Evolutionary conservation across 2,113 vertebrate genomes (phyloP), one percentile per base, ranked within the genome.

Genomic region (Cyanoliseus patagonus): DNA sequence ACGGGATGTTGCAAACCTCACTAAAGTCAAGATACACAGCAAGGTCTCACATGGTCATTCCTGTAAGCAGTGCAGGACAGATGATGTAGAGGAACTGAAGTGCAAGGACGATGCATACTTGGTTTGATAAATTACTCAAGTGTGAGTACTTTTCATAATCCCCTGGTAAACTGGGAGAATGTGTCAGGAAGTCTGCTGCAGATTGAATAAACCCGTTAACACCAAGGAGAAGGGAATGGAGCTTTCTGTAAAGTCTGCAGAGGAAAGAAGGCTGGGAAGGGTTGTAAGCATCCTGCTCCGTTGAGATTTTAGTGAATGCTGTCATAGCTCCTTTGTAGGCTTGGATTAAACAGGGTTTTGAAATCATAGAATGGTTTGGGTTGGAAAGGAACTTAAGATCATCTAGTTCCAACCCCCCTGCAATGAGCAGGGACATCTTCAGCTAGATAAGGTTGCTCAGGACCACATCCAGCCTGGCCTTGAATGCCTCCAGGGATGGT

Each of bases 321-420:
- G 35, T n/a, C 3, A 1, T 19, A 89, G 41, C n/a, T 90, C 28
- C 28, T 80, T 83, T 23, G 11, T 25, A 83, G 19, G 28, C 11
- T 10, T 85, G 39, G 82, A 47, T 77, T 91, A 91, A 82, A 80
- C 11, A 59, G n/a, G 30, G 11, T 51, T 96, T 88, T 88, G 41
- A 86, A 84, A 75, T 72, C 20, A 23, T 35, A 7, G 33, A 59
- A 35, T 35, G 57, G 9, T 59, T 59, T 35, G 57, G 22, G 33
- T 59, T 59, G 57, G 57, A 59, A 59, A 59, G 57, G 33, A 35
- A 10, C 57, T 59, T 35, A 59, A 24, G 57, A 59, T 35, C 33
- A 16, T 24, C 22, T 35, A 35, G 22, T 59, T 35, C 13, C 22
- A 24, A 10, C 33, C 22, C 57, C 33, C 33, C 13, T 59, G 57